Percentiles rank a stretch among this genome's conserved stretches.
Evolutionary conservation across 2,888 invertebrate species (phyloP).

Genomic region (Steromphala cineraria): DNA sequence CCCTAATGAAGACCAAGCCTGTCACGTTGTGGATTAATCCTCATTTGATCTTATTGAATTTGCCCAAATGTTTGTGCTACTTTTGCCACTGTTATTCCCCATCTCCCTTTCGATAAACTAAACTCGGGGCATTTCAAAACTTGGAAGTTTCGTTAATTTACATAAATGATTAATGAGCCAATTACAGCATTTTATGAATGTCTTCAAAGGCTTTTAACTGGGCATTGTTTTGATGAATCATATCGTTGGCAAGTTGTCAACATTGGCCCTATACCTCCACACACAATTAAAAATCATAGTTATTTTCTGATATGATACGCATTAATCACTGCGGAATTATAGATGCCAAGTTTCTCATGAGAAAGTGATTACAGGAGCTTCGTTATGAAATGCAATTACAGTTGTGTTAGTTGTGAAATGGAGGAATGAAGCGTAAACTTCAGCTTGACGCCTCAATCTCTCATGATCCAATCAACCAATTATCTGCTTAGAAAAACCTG

Average conservation of each 20-base stretch:
- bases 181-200: constrained; percentile 15
- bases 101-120: neutral
- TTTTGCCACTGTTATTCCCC: neutral
- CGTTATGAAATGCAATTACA: neutral
- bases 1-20: neutral
- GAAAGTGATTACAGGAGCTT: neutral
- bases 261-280: neutral
- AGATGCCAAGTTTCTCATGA: neutral
- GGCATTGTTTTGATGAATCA: constrained; percentile 10
- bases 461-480: neutral
- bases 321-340: constrained; percentile 2
- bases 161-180: constrained; percentile 16
- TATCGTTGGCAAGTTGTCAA: neutral
- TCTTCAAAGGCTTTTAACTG: constrained; percentile 13
- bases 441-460: neutral
- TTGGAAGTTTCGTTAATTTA: constrained; percentile 6
- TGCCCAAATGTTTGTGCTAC: neutral
- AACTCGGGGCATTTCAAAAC: neutral
- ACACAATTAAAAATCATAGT: constrained; percentile 15
- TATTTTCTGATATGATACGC: constrained; percentile 11
- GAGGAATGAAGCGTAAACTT: neutral
- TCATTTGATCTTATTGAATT: constrained; percentile 4
- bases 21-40: neutral
- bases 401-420: neutral
- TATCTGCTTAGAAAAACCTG: neutral